A percentile compares a stretch with the other conserved stretches of the same genome.
These are phyloP conservation scores for Folsomia candida DNA, from an alignment of 2,888 invertebrate species.

Conservation along the genomic window DNA sequence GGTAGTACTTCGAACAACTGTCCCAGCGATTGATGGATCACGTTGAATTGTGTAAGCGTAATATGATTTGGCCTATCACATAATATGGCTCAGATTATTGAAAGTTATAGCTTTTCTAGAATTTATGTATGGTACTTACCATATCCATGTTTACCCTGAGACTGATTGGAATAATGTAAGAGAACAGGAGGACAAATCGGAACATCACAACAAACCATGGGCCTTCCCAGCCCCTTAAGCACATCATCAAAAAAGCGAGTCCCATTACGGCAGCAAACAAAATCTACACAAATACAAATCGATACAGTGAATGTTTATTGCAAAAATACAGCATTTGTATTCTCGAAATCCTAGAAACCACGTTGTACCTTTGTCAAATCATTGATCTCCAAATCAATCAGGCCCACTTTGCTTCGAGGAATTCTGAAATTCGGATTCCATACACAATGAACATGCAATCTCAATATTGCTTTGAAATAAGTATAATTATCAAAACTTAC, in stretches of 20 bases:
- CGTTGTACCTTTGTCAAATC: conserved; percentile 80
- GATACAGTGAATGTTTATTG: too few species aligned
- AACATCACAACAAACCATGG: conserved; percentile 97
- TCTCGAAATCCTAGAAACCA: too few species aligned
- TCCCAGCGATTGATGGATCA: conserved; percentile 88
- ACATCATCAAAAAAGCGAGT: conserved; percentile 90
- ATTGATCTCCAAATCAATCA: conserved; percentile 93
- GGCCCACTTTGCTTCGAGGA: conserved; percentile 92
- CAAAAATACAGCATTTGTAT: too few species aligned
- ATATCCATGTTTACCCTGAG: too few species aligned
- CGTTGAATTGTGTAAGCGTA: conserved; percentile 96
- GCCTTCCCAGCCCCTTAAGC: conserved; percentile 91
- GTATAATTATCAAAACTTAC: neutral
- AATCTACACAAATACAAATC: too few species aligned
- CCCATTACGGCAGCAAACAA: conserved; percentile 69
- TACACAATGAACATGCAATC: neutral
- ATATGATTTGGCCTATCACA: conserved; percentile 97
- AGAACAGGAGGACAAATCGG: conserved; percentile 93
- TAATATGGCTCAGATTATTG: too few species aligned
- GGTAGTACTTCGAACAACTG: conserved; percentile 93
- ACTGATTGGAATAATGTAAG: conserved; percentile 90
- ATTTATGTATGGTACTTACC: too few species aligned
- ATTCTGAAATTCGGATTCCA: conserved; percentile 68
- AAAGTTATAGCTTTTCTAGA: too few species aligned
- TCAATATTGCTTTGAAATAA: too few species aligned